These are phyloP conservation scores for Phyllopteryx taeniolatus DNA, from an alignment of 2,113 vertebrate species.

Conservation along the genomic window DNA sequence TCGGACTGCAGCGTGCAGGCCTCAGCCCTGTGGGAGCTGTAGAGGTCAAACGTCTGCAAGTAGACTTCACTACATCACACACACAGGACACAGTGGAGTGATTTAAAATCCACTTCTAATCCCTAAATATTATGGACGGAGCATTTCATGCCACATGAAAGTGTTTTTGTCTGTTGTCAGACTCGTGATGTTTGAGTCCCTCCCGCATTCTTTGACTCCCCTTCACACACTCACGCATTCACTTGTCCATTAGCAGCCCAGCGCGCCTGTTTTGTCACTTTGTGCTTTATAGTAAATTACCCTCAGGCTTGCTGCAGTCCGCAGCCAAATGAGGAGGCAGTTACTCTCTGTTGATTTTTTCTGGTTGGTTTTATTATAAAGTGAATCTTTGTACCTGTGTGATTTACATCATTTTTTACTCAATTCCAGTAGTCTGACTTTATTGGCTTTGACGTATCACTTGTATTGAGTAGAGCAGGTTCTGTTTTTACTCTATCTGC, in stretches of 20 bases:
- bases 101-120: slow-evolving; percentile 29
- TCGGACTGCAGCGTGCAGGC: slow-evolving; percentile 36
- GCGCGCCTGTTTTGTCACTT: slow-evolving; percentile 51
- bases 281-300: slow-evolving; percentile 38
- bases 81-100: slow-evolving; percentile 5
- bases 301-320: slow-evolving; percentile 50
- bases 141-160: not conserved
- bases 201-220: slow-evolving; percentile 26
- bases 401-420: slow-evolving; percentile 32
- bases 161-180: slow-evolving; percentile 10
- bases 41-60: slow-evolving; percentile 43
- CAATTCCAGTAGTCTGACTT: slow-evolving; percentile 33
- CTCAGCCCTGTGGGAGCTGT: slow-evolving; percentile 32
- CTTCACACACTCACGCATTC: slow-evolving; percentile 17
- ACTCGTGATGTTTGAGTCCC: slow-evolving; percentile 15
- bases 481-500: not conserved
- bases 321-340: slow-evolving; percentile 34
- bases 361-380: slow-evolving; percentile 16
- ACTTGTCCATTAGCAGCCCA: slow-evolving; percentile 46
- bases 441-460: slow-evolving; percentile 30
- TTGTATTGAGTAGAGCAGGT: slow-evolving; percentile 1
- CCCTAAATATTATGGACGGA: slow-evolving; percentile 17
- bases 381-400: slow-evolving; percentile 25
- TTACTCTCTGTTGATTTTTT: slow-evolving; percentile 37
- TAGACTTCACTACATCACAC: slow-evolving; percentile 2